Evolutionary conservation across 2,113 vertebrate genomes (phyloP), one percentile per base, ranked within the genome.

Genomic region (Lonchura striata): DNA sequence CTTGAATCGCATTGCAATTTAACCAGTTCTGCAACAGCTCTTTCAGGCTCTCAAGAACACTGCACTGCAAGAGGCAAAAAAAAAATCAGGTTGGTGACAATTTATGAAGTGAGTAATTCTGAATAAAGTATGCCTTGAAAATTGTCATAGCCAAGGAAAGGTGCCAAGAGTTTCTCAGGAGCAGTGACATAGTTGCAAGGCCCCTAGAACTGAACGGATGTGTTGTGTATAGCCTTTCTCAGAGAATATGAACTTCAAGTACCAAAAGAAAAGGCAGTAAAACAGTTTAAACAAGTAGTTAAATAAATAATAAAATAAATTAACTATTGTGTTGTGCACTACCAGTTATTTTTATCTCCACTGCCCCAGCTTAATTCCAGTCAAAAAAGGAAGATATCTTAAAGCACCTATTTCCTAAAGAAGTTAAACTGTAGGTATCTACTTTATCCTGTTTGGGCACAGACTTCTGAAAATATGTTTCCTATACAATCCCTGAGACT

Each of bases 21-120:
- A 99, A 97, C 99, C 99, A 99, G 95, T 99, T 99, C 87, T 98
- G 88, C 88, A 99, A 96, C 95, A 99, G 98, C 49, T 96, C 98
- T 95, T 98, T 99, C 76, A 99, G 96, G 96, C 97, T 98, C 82
- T 99, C 98, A 25, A 99, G 96, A 90, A 99, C 88, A 88, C 98
- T 98, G 95, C 99, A 99, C 99, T 99, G 94, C 53, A 91, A 66
- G 18, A 72, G 41, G 28, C 52, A 71, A 92, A 90, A 85, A 85
- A 27, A 56, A 94, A 95, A 80, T 69, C 22, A 74, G n/a, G 39
- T 17, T 76, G 57, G 59, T 56, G 33, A 71, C 35, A 54, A 60
- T 37, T 74, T 25, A 47, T 5, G 0, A 59, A 82, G 35, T 1
- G 0, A 84, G 28, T 35, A 71, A 23, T 17, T 56, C 12, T 9